Base-by-base conservation (phyloP, 2,888 invertebrate genomes). In the Synanthedon myopaeformis region DNA sequence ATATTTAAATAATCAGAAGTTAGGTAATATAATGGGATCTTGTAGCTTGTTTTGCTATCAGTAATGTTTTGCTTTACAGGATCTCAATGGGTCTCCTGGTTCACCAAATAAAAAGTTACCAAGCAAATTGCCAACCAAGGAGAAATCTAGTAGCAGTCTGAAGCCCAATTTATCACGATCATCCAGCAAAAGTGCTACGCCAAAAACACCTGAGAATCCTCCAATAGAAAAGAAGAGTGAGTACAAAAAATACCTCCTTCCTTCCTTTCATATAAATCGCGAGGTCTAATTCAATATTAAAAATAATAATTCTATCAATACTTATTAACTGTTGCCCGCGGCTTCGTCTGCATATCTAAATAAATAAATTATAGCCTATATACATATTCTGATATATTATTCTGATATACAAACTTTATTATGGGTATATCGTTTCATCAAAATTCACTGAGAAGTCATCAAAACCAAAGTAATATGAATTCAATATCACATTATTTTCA, bases 71-170 rank as follows among this genome's bases (percentile, higher is more conserved):
- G 57, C 53, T 54, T 59, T 54, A 4, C 41, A 91, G 85, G 90
- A 91, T 61, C 76, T 90, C 58, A 94, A 94, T 79, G 94, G 92
- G 49, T 92, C 92, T 52, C 90, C 91, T 49, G 89, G 89, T 55
- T 93, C 94, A 23, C 93, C 94, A 56, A 91, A 91, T 56, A 94
- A 94, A 80, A 94, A 93, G 78, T 86, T 91, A 51, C 89, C 91
- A 53, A 84, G 89, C 65, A 90, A 91, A 70, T 70, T 88, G 63
- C 88, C 82, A 42, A 82, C 76, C 51, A 86, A 85, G 60, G 84
- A 86, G 57, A 87, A 86, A 61, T 87, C 86, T 1, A 86, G 78
- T 62, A 82, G 76, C 69, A 85, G 86, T 60, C 58, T 84, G 5
- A 85, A 89, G 57, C 89, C 89, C 28, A 89, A 87, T 61, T 72